These are phyloP conservation scores for Trachymyrmex septentrionalis DNA, from an alignment of 1,140 invertebrate species.

Conservation along the genomic window DNA sequence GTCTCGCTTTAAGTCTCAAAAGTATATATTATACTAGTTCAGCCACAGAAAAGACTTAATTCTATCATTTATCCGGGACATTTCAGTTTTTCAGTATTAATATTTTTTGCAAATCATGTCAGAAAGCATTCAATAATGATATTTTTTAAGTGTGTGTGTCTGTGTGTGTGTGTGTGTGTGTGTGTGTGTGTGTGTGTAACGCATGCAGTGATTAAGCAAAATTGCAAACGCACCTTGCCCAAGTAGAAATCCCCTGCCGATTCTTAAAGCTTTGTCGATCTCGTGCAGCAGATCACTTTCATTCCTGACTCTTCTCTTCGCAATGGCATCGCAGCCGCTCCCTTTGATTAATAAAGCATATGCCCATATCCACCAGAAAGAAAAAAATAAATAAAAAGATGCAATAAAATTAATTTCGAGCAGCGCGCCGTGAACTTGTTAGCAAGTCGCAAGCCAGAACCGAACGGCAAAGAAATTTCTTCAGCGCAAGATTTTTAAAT, in stretches of 20 bases:
- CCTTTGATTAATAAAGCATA: conserved; percentile 81
- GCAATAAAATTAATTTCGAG: conserved; percentile 12
- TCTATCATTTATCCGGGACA: not conserved
- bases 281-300: conserved; percentile 88
- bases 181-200: no score
- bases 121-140: no score
- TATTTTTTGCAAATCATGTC: not conserved
- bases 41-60: no score
- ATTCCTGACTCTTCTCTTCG: conserved; percentile 75
- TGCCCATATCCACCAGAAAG: conserved; percentile 65
- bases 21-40: no score
- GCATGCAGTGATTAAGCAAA: conserved; percentile 61
- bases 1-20: no score
- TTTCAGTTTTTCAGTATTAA: not conserved
- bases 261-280: conserved; percentile 88
- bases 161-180: no score
- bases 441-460: not conserved
- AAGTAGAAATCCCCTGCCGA: conserved; percentile 89
- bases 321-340: conserved; percentile 72
- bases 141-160: not conserved
- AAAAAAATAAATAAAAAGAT: conserved; percentile 35
- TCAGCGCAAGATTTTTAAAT: not conserved
- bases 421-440: not conserved
- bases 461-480: not conserved
- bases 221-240: conserved; percentile 84